Conservation (phyloP, 2,113 vertebrate genomes). For the Zingel zingel region DNA sequence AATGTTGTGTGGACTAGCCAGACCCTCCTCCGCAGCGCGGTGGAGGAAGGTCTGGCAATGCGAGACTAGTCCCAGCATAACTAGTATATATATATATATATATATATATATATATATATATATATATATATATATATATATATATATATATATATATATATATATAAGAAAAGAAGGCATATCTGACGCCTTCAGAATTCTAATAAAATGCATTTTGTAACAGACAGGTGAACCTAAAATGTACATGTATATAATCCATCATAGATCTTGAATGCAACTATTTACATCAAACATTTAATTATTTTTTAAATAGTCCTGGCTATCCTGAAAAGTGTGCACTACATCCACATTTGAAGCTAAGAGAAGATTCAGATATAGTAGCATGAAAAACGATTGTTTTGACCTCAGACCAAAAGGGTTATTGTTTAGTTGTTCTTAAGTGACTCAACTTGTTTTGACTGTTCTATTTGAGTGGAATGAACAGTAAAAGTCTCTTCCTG, state of each 20-base stretch:
- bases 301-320: no score
- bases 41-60: no score
- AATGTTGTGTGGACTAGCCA: no score
- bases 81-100: no score
- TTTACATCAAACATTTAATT: neutral
- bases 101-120: no score
- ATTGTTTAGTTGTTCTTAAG: neutral
- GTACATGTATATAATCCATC: neutral
- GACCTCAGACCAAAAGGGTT: neutral
- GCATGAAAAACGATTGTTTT: neutral
- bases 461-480: neutral
- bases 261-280: neutral
- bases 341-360: neutral
- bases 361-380: neutral
- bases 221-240: neutral
- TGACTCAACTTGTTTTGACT: neutral
- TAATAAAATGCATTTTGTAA: neutral
- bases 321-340: neutral
- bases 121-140: no score
- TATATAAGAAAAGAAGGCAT: no score
- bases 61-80: neutral
- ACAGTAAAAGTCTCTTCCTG: constrained; percentile 13
- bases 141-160: no score
- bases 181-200: no score
- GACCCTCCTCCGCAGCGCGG: no score